These are phyloP conservation scores for Hedya salicella DNA, from an alignment of 2,888 invertebrate species.

Conservation along the genomic window DNA sequence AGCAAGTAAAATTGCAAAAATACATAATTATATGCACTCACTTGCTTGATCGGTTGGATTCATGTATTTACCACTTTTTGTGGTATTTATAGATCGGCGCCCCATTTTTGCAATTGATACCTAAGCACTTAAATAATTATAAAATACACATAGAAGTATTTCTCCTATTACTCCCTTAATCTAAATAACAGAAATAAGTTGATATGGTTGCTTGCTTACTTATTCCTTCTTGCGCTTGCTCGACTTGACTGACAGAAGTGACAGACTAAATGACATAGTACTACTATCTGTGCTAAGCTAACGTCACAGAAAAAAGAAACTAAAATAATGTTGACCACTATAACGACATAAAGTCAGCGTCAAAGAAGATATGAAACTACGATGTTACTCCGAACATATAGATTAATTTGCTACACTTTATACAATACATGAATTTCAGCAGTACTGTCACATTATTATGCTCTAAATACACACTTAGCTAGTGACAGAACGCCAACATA, in stretches of 20 bases:
- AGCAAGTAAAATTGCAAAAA: neutral
- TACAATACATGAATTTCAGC: too few relatives aligned
- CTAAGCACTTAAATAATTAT: constrained; percentile 2
- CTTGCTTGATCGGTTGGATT: constrained; percentile 99
- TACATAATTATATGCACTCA: constrained; percentile 84
- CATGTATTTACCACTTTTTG: constrained; percentile 99
- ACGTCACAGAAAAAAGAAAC: neutral
- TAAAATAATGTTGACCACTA: neutral
- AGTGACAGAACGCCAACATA: too few relatives aligned
- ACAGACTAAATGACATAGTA: neutral
- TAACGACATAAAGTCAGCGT: neutral
- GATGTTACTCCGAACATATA: too few relatives aligned
- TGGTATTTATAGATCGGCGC: constrained; percentile 98
- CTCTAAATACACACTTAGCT: too few relatives aligned
- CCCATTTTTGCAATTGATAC: constrained; percentile 89
- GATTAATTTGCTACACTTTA: too few relatives aligned
- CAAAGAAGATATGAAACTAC: too few relatives aligned
- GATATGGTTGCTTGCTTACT: neutral
- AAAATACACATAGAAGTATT: neutral
- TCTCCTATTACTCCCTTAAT: neutral
- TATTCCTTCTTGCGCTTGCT: constrained; percentile 1
- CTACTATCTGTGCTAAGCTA: neutral
- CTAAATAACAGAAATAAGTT: constrained; percentile 3
- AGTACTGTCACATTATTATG: too few relatives aligned
- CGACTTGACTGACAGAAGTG: too few relatives aligned